Conservation (phyloP, 2,888 invertebrate species). For the Rhopalosiphum nymphaeae region DNA sequence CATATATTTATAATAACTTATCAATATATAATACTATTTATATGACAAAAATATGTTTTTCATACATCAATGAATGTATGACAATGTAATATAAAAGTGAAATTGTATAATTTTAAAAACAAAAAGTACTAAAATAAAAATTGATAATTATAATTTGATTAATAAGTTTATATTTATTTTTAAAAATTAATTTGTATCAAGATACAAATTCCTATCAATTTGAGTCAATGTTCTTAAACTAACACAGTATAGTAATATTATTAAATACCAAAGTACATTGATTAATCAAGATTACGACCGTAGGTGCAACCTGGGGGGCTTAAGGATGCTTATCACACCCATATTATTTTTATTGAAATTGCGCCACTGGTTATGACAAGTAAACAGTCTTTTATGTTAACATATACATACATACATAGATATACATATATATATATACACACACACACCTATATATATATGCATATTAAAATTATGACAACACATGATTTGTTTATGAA, state of each 20-base stretch:
- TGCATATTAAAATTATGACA: not conserved
- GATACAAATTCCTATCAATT: not conserved
- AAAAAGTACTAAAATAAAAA: not conserved
- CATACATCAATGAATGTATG: not conserved
- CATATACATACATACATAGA: not conserved
- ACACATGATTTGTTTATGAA: not conserved
- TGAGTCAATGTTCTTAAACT: not conserved
- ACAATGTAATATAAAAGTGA: not conserved
- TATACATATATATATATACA: not conserved
- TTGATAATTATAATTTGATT: too few relatives aligned
- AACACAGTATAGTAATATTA: not conserved
- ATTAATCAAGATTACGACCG: not conserved
- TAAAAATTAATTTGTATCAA: not conserved
- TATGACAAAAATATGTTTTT: not conserved
- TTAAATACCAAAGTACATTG: not conserved
- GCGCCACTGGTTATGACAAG: not conserved
- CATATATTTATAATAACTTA: not conserved
- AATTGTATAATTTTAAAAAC: not conserved
- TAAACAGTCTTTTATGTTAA: slow-evolving; percentile 17
- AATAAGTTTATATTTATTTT: not conserved
- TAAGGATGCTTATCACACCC: not conserved
- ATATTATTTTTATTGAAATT: not conserved
- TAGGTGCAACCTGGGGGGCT: not conserved
- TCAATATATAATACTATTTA: not conserved
- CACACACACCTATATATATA: not conserved